Base-by-base conservation (phyloP, 2,113 vertebrate species). In the Dryoscopus gambensis region DNA sequence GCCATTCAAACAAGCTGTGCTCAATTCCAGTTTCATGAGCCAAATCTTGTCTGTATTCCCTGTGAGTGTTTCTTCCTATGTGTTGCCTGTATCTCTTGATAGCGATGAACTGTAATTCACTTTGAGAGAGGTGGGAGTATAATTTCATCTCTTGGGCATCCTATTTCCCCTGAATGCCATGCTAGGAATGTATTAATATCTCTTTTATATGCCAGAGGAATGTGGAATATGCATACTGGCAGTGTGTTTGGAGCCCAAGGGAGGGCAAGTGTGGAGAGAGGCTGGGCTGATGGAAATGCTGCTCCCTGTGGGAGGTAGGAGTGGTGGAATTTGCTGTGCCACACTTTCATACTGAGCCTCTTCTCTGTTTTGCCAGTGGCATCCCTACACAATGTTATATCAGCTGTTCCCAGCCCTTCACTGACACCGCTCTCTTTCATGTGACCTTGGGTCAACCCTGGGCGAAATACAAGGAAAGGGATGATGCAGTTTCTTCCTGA, bases 181-280 rank as follows among this genome's bases (percentile, higher is more conserved):
- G 84, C 71, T 91, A 97, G 95, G 96, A 98, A 97, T 98, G 95
- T 97, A 98, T 97, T 97, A 95, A 96, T 97, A 97, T 95, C 28
- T 69, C 90, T 87, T 73, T 90, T 96, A 92, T 96, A 96, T 85
- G 84, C 95, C 90, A 90, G 94, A 97, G 93, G 96, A 94, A 97
- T 90, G 88, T 94, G 85, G 95, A 97, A 96, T 96, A 94, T 73
- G 82, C 75, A 81, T 95, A 68, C 71, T 90, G 69, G 95, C 67
- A 63, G 67, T 62, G 84, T 59, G 23, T 95, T 96, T 94, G 65
- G 55, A 96, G 85, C 81, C 88, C 64, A 83, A 44, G 67, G 92
- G 56, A 91, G 75, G 81, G 89, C 84, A 95, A 96, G 74, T 79
- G 68, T 91, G 80, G 83, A 92, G 84, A 87, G 89, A 84, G 42